Base-by-base conservation (phyloP, 2,888 invertebrate species). In the Platypus cylindrus region DNA sequence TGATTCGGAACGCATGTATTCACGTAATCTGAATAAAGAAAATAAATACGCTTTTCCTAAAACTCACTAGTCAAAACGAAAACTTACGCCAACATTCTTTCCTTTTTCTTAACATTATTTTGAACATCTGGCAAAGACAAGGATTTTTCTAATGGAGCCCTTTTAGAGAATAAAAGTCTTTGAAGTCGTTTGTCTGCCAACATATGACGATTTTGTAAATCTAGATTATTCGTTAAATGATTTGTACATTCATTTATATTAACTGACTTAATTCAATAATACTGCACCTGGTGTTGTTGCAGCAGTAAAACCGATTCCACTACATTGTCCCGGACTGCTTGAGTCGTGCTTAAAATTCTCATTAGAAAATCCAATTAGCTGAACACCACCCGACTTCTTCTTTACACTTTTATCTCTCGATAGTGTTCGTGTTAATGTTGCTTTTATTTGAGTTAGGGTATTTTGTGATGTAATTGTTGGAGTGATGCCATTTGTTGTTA, bases 41-140 rank as follows among this genome's bases (percentile, higher is more conserved):
- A 26, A 32, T 11, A 18, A 20, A 18, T 7, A 20, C 20, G 20
- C 9, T 20, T 7, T 20, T 20, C 9, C 5, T 7, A 20, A 20
- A 20, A 20, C 9, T 7, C 9, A 9, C 20, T 7, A 9, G 20
- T 25, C 11, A 9, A n/a, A n/a, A n/a, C n/a, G 25, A 14, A 13
- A 8, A 40, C 79, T 73, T 61, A 85, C 85, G 73, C 77, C 48
- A 75, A 65, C 8, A 79, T 61, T 40, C 79, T 63, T 48, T 79
- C 75, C 32, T 73, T 66, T 51, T 77, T 82, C 58, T 81, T 84
- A 2, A 67, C 67, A 48, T 74, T 76, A 22, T 74, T 78, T 50
- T 81, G 78, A 49, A 87, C 82, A 50, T 87, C 84, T 0, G 87
- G 86, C 76, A 87, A 77, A 0, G 86, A 86, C 11, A 76, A 63